Evolutionary conservation across 1,140 invertebrate genomes (phyloP).

Genomic region (Brachionus calyciflorus): DNA sequence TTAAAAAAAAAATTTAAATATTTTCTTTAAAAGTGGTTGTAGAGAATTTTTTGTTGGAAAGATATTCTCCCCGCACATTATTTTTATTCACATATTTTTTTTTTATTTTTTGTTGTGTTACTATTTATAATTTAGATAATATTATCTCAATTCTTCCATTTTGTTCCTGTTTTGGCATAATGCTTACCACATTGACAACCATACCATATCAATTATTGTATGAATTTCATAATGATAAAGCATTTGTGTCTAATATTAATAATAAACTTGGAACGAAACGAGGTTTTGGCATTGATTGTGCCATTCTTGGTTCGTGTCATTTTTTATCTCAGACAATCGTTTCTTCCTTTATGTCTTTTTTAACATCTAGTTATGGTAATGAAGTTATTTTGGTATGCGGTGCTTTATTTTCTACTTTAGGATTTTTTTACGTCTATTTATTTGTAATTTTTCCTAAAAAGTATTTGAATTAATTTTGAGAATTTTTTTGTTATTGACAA

Average conservation of each 20-base stretch:
- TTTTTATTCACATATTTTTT: constrained; percentile 42
- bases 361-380: constrained; percentile 27
- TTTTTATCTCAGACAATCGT: constrained; percentile 33
- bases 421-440: constrained; percentile 14
- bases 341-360: constrained; percentile 32
- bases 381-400: constrained; percentile 28
- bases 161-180: constrained; percentile 18
- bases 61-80: not conserved
- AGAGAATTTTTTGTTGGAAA: constrained; percentile 19
- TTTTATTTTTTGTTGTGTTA: not conserved
- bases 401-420: constrained; percentile 20
- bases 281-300: constrained; percentile 41
- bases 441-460: constrained; percentile 16
- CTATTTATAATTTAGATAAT: not conserved
- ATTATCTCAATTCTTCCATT: constrained; percentile 18
- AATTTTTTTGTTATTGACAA: not conserved
- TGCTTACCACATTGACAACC: constrained; percentile 28
- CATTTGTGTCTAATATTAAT: not conserved
- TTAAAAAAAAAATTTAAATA: no score
- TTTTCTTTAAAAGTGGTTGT: constrained; percentile 19
- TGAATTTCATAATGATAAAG: constrained; percentile 46
- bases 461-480: not conserved
- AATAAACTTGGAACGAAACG: constrained; percentile 1
- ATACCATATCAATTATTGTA: constrained; percentile 44
- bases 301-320: constrained; percentile 23